Evolutionary conservation across 2,113 vertebrate species (phyloP), one percentile per base, ranked within the genome.

Genomic region (Microcebus murinus): DNA sequence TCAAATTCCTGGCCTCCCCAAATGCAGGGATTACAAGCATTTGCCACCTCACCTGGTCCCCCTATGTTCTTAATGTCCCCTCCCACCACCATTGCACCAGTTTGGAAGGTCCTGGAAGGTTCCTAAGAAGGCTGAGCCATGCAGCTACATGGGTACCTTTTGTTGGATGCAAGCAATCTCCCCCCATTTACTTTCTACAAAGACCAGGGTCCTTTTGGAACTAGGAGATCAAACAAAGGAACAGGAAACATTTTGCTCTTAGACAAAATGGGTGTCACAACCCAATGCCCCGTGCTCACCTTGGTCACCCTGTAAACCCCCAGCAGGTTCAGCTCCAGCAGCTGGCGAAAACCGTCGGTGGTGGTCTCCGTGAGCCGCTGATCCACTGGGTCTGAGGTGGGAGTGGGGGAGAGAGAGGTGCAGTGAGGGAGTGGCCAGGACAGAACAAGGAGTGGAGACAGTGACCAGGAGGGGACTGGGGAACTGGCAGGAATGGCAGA

Each of bases 291-390:
- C 1, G 25, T 2, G 6, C 96, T 98, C 98, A 99, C 99, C 98
- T 99, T 99, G 13, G 98, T 98, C 11, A 98, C 42, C 23, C 98
- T 87, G 96, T 99, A 99, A 39, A 98, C 98, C 84, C 98, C 98
- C 95, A 99, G 67, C 15, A 99, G 97, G 96, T 99, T 99, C 80
- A 99, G 94, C 70, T 99, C 98, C 67, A 99, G 98, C 80, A 99
- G 98, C 14, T 98, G 97, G 36, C 97, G 98, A 87, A 99, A 99
- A 59, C 98, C 98, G 36, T 99, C 97, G 1, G 98, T 98, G 0
- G 98, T 98, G 3, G 98, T 76, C 97, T 99, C 99, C 63, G 99
- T 98, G 0, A 98, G 98, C 36, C 96, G 98, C 98, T 86, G 99
- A 70, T 39, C 98, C 97, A 21, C 92, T 2, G 99, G 99, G 86